Evolutionary conservation across 2,797 vertebrate genomes (phyloP), one percentile per base, ranked within the genome.

Genomic region (Eospalax fontanierii): DNA sequence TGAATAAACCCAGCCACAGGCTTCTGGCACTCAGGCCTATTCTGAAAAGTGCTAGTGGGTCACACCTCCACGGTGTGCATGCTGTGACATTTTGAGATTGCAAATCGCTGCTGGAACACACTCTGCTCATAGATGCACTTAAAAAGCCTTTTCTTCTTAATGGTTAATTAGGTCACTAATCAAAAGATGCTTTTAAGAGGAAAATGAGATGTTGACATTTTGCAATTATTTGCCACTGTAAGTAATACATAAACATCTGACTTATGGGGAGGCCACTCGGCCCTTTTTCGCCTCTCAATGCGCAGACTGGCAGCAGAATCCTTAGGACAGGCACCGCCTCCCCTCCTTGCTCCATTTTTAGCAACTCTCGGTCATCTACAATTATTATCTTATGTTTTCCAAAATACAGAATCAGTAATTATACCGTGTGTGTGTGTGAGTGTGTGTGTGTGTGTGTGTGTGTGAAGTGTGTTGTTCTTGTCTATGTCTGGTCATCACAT

Each of bases 171-270:
- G 98, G 98, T 99, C 98, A 99, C 97, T 97, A 98, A 98, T 98
- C 98, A 98, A 98, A 98, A 97, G 96, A 96, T 98, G 97, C 97
- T 98, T 98, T 98, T 98, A 98, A 96, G 96, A 98, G 97, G 93
- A 98, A 98, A 98, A 98, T 98, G 98, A 98, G 98, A 98, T 98
- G 98, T 98, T 98, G 98, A 98, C 97, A 98, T 98, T 99, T 99
- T 98, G 97, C 96, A 98, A 98, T 99, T 99, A 98, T 99, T 99
- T 99, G 98, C 95, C 96, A 98, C 97, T 97, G 98, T 99, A 98
- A 99, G 99, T 99, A 99, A 99, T 99, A 99, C 98, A 99, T 99
- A 98, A 99, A 98, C 98, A 98, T 97, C 97, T 98, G 98, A 97
- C 97, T 98, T 98, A 97, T 54, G 73, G 93, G 97, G 96, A 97